phyloP scores from a whole-genome alignment of 2,797 vertebrate genomes.

The Rhynchonycteris naso region DNA sequence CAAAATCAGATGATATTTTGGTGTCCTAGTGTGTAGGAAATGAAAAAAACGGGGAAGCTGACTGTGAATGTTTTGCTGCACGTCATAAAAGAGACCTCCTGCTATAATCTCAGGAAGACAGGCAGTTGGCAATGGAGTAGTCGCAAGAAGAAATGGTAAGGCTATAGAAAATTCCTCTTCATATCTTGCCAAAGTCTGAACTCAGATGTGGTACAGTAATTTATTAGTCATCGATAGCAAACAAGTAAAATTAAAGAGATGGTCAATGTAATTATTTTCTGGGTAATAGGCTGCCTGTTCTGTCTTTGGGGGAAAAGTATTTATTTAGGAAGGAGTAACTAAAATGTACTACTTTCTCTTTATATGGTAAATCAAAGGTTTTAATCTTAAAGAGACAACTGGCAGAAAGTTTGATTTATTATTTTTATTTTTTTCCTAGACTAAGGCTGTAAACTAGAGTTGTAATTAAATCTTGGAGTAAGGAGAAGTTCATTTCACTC shows the following conservation, averaged over 20 bases:
- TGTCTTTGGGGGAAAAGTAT: background rate
- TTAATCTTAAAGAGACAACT: slow-evolving; percentile 4
- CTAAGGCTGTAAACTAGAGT: slow-evolving; percentile 12
- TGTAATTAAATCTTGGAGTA: slow-evolving; percentile 29
- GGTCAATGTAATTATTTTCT: background rate
- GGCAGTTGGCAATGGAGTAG: background rate
- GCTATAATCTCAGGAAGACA: background rate
- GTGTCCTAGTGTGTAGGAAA: background rate
- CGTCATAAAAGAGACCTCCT: background rate
- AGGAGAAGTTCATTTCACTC: background rate
- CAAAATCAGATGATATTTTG: slow-evolving; percentile 57
- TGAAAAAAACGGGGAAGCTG: background rate
- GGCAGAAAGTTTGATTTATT: background rate
- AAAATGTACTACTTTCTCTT: background rate
- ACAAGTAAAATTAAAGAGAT: slow-evolving; percentile 10
- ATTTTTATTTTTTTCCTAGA: background rate
- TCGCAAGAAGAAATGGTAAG: background rate
- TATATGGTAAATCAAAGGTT: background rate
- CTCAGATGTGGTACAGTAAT: background rate
- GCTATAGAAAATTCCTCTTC: slow-evolving; percentile 15
- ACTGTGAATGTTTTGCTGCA: background rate
- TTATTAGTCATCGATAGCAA: slow-evolving; percentile 18
- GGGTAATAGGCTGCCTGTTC: background rate
- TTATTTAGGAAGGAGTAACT: slow-evolving; percentile 35
- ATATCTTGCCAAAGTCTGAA: slow-evolving; percentile 19